Evolutionary conservation across 1,140 invertebrate species (phyloP).

Genomic region (Pseudomyrmex dendroicus): DNA sequence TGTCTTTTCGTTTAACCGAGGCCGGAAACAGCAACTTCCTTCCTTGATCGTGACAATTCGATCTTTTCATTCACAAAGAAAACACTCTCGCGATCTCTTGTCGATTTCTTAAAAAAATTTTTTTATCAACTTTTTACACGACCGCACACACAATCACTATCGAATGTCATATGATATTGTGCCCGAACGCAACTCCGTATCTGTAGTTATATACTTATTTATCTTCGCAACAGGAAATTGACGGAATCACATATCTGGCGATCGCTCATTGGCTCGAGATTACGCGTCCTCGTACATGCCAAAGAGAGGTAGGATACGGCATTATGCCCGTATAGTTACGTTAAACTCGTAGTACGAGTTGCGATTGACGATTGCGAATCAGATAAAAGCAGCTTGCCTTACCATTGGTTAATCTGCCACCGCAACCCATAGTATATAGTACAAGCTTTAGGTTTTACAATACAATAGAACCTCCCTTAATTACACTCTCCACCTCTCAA

Average conservation of each 20-base stretch:
- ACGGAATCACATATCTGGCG: slow-evolving; percentile 65
- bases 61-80: no score
- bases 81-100: background rate
- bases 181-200: background rate
- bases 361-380: no score
- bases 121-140: background rate
- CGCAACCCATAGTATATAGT: no score
- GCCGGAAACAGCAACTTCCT: background rate
- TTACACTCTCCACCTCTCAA: no score
- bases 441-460: no score
- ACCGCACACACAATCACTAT: background rate
- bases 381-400: no score
- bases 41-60: background rate
- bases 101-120: background rate
- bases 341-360: no score
- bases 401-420: no score
- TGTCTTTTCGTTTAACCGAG: slow-evolving; percentile 32
- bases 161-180: slow-evolving; percentile 40
- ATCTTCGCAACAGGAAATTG: slow-evolving; percentile 37
- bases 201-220: background rate
- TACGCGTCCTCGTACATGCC: slow-evolving; percentile 20
- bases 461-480: no score
- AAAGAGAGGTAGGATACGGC: no score
- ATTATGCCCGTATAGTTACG: no score
- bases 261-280: slow-evolving; percentile 66